A percentile compares a stretch with the other conserved stretches of the same genome.
Conservation (phyloP, 2,797 vertebrate species). For the Lindbergichthys nudifrons region DNA sequence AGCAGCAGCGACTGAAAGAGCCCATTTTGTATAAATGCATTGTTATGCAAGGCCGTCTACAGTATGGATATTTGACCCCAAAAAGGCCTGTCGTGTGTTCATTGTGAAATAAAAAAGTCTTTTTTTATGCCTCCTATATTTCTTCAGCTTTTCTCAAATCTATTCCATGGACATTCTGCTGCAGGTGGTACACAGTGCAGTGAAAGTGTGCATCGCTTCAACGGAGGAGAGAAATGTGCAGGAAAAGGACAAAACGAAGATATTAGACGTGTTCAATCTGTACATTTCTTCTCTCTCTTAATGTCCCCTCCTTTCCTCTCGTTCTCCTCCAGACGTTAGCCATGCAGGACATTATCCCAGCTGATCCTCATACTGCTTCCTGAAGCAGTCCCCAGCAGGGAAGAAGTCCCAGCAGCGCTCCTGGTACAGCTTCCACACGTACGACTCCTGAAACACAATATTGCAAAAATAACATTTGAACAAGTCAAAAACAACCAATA, state of each 20-base stretch:
- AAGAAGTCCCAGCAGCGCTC: conserved; percentile 96
- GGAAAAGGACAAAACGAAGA: conserved; percentile 60
- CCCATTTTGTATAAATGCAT: conserved; percentile 54
- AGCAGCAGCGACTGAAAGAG: conserved; percentile 68
- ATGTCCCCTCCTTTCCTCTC: conserved; percentile 14
- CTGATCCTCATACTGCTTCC: conserved; percentile 96
- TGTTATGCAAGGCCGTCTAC: conserved; percentile 64
- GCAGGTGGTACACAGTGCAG: conserved; percentile 61
- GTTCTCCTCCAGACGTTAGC: conserved; percentile 12
- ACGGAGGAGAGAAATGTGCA: conserved; percentile 59
- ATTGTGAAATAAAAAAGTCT: conserved; percentile 65
- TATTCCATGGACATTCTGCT: conserved; percentile 44
- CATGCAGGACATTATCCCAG: conserved; percentile 80
- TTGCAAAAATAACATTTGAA: not conserved
- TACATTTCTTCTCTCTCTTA: conserved; percentile 20
- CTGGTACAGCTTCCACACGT: conserved; percentile 97
- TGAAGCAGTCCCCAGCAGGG: conserved; percentile 95
- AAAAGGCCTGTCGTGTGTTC: conserved; percentile 74
- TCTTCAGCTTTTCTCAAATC: conserved; percentile 27
- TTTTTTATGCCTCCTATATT: conserved; percentile 34
- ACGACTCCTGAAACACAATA: conserved; percentile 87
- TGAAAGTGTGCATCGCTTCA: conserved; percentile 75
- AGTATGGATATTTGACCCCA: conserved; percentile 53
- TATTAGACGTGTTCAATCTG: conserved; percentile 33
- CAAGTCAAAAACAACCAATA: not conserved